Percentiles rank a stretch among this genome's conserved stretches.
These are phyloP conservation scores for Ryuthela nishihirai DNA, from an alignment of 2,888 invertebrate genomes.

Conservation along the genomic window DNA sequence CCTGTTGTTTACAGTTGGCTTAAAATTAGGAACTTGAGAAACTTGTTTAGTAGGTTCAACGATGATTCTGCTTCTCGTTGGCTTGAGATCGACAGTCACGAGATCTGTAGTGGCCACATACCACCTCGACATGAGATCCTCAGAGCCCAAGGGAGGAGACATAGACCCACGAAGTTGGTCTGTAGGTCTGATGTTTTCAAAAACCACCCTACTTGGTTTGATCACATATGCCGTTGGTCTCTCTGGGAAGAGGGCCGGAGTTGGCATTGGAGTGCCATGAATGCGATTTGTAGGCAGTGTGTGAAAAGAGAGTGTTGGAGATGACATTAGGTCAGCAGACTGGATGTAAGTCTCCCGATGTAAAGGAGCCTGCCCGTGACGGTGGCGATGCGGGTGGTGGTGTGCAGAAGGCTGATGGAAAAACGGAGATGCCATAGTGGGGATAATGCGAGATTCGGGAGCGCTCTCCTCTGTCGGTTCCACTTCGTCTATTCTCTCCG, in stretches of 20 bases:
- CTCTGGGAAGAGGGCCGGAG: constrained; percentile 30
- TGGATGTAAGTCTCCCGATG: constrained; percentile 14
- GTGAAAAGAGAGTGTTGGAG: constrained; percentile 28
- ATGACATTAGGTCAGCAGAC: constrained; percentile 14
- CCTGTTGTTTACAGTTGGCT: constrained; percentile 69
- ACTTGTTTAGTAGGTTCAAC: constrained; percentile 24
- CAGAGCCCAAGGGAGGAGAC: constrained; percentile 7
- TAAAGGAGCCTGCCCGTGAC: constrained; percentile 24
- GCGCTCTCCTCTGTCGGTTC: constrained; percentile 43
- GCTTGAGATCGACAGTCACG: constrained; percentile 16
- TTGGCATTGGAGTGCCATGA: constrained; percentile 20
- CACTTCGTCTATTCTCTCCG: constrained; percentile 36
- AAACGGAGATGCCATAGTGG: constrained; percentile 49
- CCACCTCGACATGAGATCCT: constrained; percentile 26
- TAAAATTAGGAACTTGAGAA: constrained; percentile 57
- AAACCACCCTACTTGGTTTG: constrained; percentile 16
- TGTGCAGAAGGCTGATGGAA: constrained; percentile 33
- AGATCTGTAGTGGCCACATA: constrained; percentile 18
- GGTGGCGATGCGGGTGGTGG: constrained; percentile 30
- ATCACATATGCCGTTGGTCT: constrained; percentile 19
- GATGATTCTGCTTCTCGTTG: constrained; percentile 12
- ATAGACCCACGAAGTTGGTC: not conserved
- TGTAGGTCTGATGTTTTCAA: constrained; percentile 19
- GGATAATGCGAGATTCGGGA: constrained; percentile 47
- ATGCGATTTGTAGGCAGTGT: constrained; percentile 7